Percentiles rank a stretch among this genome's conserved stretches.
phyloP scores from a whole-genome alignment of 2,888 invertebrate species.

The Neuroscelio doddi region DNA sequence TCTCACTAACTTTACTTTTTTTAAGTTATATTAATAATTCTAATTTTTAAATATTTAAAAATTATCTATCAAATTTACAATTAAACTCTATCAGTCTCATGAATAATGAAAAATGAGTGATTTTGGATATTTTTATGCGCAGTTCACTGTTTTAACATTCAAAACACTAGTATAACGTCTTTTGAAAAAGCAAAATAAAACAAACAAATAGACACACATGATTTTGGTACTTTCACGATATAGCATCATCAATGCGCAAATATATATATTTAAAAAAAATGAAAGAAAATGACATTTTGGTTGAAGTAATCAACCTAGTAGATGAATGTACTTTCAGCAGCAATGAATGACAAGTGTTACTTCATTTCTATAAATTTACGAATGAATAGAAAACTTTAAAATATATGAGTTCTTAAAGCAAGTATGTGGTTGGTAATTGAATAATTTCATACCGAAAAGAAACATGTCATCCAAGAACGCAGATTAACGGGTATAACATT shows the following conservation, averaged over 20 bases:
- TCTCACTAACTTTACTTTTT: no score
- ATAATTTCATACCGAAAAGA: slow-evolving; percentile 61
- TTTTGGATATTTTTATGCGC: background rate
- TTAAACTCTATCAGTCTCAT: background rate
- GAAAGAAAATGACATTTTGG: background rate
- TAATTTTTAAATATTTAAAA: no score
- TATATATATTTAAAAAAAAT: slow-evolving; percentile 11
- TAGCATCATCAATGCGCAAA: slow-evolving; percentile 15
- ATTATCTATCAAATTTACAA: background rate
- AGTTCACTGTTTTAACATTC: slow-evolving; percentile 3
- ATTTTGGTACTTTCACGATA: slow-evolving; percentile 25
- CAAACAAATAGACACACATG: slow-evolving; percentile 38
- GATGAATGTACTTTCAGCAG: slow-evolving; percentile 23
- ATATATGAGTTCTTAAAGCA: no score
- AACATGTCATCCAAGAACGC: slow-evolving; percentile 70
- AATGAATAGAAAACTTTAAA: no score
- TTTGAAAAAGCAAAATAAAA: slow-evolving; percentile 26
- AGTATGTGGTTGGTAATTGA: slow-evolving; percentile 22
- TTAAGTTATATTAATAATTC: no score
- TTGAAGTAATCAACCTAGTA: slow-evolving; percentile 1
- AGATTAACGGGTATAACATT: slow-evolving; percentile 75
- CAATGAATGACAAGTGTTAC: slow-evolving; percentile 29
- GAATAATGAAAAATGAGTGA: slow-evolving; percentile 7
- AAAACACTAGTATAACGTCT: background rate
- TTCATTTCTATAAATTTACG: slow-evolving; percentile 33